Conservation (phyloP, 2,797 vertebrate species). For the Mus spretus region DNA sequence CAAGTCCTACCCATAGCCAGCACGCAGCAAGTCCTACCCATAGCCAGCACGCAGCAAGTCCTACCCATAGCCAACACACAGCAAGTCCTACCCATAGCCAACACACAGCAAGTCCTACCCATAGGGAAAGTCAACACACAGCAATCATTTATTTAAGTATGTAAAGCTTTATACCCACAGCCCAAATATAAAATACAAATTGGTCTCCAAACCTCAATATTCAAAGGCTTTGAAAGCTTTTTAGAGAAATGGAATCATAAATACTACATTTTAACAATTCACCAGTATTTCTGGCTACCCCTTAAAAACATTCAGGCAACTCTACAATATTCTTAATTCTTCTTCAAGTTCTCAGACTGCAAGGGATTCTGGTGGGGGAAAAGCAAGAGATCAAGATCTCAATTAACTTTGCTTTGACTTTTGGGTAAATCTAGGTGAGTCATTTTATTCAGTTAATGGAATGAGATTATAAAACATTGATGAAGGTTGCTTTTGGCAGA, state of each 20-base stretch:
- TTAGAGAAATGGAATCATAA: not conserved
- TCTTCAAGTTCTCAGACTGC: not conserved
- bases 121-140: not conserved
- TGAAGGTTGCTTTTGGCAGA: constrained; percentile 41
- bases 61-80: not conserved
- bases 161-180: not conserved
- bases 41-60: not conserved
- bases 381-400: constrained; percentile 36
- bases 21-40: not conserved
- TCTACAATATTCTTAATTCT: not conserved
- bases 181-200: constrained; percentile 20
- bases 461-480: constrained; percentile 73
- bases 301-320: not conserved
- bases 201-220: not conserved
- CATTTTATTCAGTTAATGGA: constrained; percentile 67
- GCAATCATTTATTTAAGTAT: not conserved
- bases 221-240: constrained; percentile 7
- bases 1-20: not conserved
- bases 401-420: constrained; percentile 63
- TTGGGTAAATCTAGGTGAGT: constrained; percentile 49
- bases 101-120: not conserved
- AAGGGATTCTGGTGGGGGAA: not conserved
- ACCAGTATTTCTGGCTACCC: not conserved
- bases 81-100: no score
- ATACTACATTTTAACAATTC: not conserved